Conservation (phyloP, 2,888 invertebrate genomes). For the Tillus elongatus region DNA sequence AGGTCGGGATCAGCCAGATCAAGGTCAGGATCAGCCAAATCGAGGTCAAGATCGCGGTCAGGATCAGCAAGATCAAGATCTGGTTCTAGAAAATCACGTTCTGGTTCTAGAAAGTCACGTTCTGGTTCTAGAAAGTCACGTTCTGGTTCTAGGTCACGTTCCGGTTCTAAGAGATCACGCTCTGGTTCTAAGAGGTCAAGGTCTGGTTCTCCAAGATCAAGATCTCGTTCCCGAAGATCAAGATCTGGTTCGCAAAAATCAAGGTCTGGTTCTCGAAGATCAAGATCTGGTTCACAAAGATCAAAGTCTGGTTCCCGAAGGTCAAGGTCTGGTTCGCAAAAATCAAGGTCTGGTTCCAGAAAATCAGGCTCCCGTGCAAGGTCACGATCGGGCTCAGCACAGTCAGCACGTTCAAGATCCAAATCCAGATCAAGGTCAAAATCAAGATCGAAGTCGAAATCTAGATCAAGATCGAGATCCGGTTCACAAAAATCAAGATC, state of each 20-base stretch:
- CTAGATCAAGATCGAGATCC: conserved; percentile 15
- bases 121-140: conserved; percentile 23
- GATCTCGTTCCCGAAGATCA: conserved; percentile 32
- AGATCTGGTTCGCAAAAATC: conserved; percentile 29
- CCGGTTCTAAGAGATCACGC: conserved; percentile 22
- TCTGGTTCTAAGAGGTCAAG: conserved; percentile 25
- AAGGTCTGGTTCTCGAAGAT: conserved; percentile 27
- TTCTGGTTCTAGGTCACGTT: conserved; percentile 26
- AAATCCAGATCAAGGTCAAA: conserved; percentile 24
- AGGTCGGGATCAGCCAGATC: conserved; percentile 17
- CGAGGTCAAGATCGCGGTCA: conserved; percentile 21
- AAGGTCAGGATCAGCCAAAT: conserved; percentile 26
- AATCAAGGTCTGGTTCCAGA: conserved; percentile 22
- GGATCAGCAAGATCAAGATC: conserved; percentile 21
- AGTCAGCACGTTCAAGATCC: conserved; percentile 31
- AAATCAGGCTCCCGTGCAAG: conserved; percentile 25
- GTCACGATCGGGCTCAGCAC: conserved; percentile 30
- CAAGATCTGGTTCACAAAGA: conserved; percentile 25
- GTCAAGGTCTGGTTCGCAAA: conserved; percentile 28
- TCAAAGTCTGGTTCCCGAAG: conserved; percentile 26
- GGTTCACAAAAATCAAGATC: conserved; percentile 25
- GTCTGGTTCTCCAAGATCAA: conserved; percentile 29
- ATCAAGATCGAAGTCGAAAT: conserved; percentile 24
- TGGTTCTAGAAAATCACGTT: conserved; percentile 25
- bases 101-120: conserved; percentile 20